Evolutionary conservation across 2,113 vertebrate genomes (phyloP).

Genomic region (Acanthisitta chloris): DNA sequence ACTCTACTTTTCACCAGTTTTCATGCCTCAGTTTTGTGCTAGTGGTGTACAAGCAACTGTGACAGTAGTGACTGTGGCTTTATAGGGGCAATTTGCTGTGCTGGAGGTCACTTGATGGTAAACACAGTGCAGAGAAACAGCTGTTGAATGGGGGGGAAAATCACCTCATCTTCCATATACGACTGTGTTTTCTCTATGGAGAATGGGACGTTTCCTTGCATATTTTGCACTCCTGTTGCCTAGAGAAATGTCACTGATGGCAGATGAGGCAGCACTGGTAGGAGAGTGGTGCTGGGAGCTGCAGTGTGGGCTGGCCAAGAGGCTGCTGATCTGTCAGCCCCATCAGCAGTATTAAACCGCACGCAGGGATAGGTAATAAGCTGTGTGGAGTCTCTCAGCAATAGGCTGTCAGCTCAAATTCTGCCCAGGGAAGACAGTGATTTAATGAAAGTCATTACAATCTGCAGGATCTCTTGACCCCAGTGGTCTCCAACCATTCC

Average conservation of each 20-base stretch:
- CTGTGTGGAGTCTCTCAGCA: not conserved
- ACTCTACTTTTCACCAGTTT: not conserved
- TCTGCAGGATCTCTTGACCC: slow-evolving; percentile 4
- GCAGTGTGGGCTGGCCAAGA: not conserved
- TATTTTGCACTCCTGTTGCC: not conserved
- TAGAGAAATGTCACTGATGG: not conserved
- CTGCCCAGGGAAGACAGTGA: slow-evolving; percentile 6
- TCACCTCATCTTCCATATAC: not conserved
- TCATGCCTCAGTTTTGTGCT: not conserved
- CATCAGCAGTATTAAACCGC: not conserved
- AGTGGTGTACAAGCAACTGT: not conserved
- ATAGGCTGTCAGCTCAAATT: slow-evolving; percentile 12
- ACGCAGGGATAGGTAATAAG: not conserved
- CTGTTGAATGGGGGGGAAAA: fast-evolving
- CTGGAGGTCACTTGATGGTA: not conserved
- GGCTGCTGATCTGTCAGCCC: not conserved
- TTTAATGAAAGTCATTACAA: slow-evolving; percentile 23
- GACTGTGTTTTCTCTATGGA: not conserved
- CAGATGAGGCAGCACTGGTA: not conserved
- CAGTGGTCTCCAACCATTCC: not conserved
- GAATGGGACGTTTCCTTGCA: not conserved
- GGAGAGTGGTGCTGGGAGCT: not conserved
- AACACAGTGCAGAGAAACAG: not conserved
- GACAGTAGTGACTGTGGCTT: not conserved
- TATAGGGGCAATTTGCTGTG: not conserved